Evolutionary conservation across 1,140 invertebrate species (phyloP).

Genomic region (Philopotamus ludificatus): DNA sequence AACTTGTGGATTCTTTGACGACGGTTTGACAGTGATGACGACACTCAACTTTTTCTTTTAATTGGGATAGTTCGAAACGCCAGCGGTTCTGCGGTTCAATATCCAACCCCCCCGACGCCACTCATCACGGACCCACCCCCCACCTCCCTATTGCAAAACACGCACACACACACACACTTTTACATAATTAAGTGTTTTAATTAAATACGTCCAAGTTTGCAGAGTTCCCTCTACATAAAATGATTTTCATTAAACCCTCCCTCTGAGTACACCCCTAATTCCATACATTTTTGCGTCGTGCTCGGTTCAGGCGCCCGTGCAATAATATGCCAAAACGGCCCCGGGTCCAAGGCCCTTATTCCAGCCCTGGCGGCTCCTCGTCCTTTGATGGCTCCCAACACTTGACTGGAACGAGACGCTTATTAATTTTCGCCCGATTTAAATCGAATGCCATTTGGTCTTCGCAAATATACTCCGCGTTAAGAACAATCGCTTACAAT

Average conservation of each 20-base stretch:
- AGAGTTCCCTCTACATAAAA: slow-evolving; percentile 14
- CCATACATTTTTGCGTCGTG: slow-evolving; percentile 5
- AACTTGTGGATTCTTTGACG: no score
- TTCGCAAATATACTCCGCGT: background rate
- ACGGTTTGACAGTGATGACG: background rate
- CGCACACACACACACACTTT: background rate
- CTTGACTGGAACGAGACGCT: slow-evolving; percentile 26
- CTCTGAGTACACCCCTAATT: slow-evolving; percentile 7
- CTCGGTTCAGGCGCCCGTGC: background rate
- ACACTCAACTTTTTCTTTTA: background rate
- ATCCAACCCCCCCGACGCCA: background rate
- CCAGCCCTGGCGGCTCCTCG: background rate
- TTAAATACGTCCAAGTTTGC: slow-evolving; percentile 28
- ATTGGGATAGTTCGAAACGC: background rate
- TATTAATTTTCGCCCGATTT: slow-evolving; percentile 36
- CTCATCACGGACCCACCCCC: background rate
- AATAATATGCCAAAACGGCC: background rate
- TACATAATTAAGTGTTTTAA: slow-evolving; percentile 28
- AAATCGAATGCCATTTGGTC: slow-evolving; percentile 29
- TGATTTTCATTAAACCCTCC: slow-evolving; percentile 25
- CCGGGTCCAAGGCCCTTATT: background rate
- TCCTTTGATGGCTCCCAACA: slow-evolving; percentile 18
- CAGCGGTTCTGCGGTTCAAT: background rate
- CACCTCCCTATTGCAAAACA: background rate
- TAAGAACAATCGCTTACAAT: background rate